Conservation (phyloP, 2,888 invertebrate genomes). For the Ecdyonurus torrentis region DNA sequence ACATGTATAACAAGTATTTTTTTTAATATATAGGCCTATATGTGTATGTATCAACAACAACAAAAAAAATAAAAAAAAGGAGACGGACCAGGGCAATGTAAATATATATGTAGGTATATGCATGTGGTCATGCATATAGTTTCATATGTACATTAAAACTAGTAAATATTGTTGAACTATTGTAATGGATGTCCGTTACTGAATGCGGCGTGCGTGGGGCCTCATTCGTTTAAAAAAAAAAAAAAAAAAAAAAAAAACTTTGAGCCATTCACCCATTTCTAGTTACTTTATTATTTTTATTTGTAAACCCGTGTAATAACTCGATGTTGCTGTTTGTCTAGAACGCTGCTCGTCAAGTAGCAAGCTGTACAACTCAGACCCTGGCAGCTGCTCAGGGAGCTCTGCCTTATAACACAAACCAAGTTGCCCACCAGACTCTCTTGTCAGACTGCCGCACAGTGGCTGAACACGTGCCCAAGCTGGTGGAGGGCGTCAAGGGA, state of each 20-base stretch:
- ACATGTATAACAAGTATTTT: background rate
- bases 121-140: too few relatives aligned
- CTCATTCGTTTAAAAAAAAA: too few relatives aligned
- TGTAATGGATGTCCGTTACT: too few relatives aligned
- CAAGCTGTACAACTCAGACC: conserved; percentile 78
- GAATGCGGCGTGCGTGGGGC: too few relatives aligned
- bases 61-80: too few relatives aligned
- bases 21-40: conserved; percentile 7
- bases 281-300: background rate
- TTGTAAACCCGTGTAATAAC: too few relatives aligned
- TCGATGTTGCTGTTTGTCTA: conserved; percentile 27
- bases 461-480: conserved; percentile 59
- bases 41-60: too few relatives aligned
- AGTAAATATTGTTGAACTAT: too few relatives aligned
- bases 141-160: too few relatives aligned
- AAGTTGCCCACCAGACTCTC: conserved; percentile 49
- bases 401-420: conserved; percentile 52
- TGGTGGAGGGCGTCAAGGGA: conserved; percentile 62
- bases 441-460: conserved; percentile 54
- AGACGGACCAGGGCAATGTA: too few relatives aligned
- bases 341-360: conserved; percentile 68
- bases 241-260: too few relatives aligned
- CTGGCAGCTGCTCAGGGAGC: conserved; percentile 77
- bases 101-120: too few relatives aligned
- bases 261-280: background rate